Base-by-base conservation (phyloP, 35 echinoderm and acorn worm genomes). In the Lytechinus variegatus region DNA sequence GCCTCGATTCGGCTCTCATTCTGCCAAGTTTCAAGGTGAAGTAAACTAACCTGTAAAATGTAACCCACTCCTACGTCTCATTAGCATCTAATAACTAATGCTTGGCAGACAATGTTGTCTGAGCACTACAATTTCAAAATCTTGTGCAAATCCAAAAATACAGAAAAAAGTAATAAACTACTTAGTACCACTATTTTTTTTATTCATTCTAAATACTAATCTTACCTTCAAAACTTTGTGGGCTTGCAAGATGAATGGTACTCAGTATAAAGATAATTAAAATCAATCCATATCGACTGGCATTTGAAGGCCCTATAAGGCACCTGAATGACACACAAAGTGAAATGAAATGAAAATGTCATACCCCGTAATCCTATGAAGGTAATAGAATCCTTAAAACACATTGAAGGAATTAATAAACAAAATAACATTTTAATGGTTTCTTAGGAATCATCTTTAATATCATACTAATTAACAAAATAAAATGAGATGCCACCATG, bases 171-270 rank as follows among this genome's bases (percentile, higher is more conserved):
- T 44, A 44, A 44, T 44, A 44, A 44, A 44, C 33, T 44, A 44
- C n/a, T n/a, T n/a, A n/a, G n/a, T n/a, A n/a, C 33, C 33, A 44
- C 33, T 44, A 44, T 1, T 44, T 44, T 44, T 0, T 44, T 44
- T 44, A 44, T 1, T 44, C 33, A 44, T 44, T 44, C 33, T 44
- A 44, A 44, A 44, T 44, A 44, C 33, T 89, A 44, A 53, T 90
- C 88, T 90, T 90, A 90, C 88, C 88, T 90, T 90, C 88, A 90
- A 52, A 90, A 29, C 88, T 33, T 90, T 90, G 88, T 8, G 88
- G 52, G 88, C 88, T 52, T 52, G 52, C 88, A 12, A 14, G 88
- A 28, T 90, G 88, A 90, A 90, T 90, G 12, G 27, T 21, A 90
- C 88, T 90, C 88, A 90, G 27, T 44, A 90, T 79, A 90, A 10